Evolutionary conservation across 2,797 vertebrate species (phyloP).

Genomic region (Argyrosomus regius): DNA sequence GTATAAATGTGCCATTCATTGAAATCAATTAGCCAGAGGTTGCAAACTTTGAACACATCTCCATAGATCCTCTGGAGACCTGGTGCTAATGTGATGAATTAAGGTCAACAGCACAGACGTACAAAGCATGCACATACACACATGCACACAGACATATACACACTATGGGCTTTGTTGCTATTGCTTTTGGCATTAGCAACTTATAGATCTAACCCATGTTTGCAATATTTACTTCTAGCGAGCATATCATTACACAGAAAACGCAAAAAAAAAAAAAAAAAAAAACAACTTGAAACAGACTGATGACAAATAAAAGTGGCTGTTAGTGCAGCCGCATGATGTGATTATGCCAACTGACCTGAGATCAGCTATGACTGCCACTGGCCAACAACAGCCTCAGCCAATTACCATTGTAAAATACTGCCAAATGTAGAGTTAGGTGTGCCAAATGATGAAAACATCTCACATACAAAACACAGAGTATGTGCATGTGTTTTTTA

Average conservation of each 20-base stretch:
- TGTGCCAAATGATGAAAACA: slow-evolving; percentile 21
- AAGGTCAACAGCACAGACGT: slow-evolving; percentile 54
- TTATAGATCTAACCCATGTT: slow-evolving; percentile 22
- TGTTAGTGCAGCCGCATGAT: slow-evolving; percentile 21
- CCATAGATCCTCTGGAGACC: slow-evolving; percentile 56
- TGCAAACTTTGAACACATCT: slow-evolving; percentile 67
- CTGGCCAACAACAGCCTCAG: slow-evolving; percentile 14
- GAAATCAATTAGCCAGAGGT: slow-evolving; percentile 77
- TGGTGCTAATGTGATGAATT: slow-evolving; percentile 66
- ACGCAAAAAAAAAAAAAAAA: neutral
- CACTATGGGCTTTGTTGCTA: neutral
- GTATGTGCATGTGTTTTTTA: too few relatives aligned
- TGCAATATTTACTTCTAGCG: slow-evolving; percentile 22
- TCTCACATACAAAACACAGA: neutral
- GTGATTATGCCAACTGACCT: slow-evolving; percentile 39
- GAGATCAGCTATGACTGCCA: slow-evolving; percentile 12
- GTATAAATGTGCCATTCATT: slow-evolving; percentile 76
- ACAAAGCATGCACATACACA: neutral
- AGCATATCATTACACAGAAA: neutral
- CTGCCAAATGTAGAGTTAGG: slow-evolving; percentile 20
- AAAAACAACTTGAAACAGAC: neutral
- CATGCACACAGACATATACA: slow-evolving; percentile 19
- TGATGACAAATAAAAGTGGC: slow-evolving; percentile 19
- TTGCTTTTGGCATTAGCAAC: slow-evolving; percentile 36
- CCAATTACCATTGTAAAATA: slow-evolving; percentile 19